Conservation (phyloP, 2,888 invertebrate species). For the Hypolimnas misippus region DNA sequence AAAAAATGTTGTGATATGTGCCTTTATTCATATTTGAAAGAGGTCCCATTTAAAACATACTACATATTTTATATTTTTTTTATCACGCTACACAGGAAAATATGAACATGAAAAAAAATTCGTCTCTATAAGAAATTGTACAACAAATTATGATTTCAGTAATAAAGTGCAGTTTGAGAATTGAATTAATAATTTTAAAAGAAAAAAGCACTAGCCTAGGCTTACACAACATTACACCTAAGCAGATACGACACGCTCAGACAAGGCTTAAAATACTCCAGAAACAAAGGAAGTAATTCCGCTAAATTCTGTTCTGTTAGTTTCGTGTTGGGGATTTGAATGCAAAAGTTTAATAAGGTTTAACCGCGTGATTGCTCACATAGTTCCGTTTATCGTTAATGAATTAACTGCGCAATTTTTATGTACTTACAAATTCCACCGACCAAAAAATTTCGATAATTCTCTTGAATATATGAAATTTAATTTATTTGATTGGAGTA, state of each 20-base stretch:
- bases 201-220: not conserved
- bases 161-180: no score
- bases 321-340: conserved; percentile 20
- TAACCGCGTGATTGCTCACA: conserved; percentile 31
- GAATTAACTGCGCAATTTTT: conserved; percentile 23
- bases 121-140: no score
- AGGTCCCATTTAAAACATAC: not conserved
- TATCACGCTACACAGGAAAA: no score
- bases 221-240: not conserved
- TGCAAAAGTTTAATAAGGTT: conserved; percentile 33
- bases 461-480: not conserved
- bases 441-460: conserved; percentile 13
- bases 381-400: conserved; percentile 20
- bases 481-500: not conserved
- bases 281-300: conserved; percentile 24
- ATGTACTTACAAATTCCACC: conserved; percentile 21
- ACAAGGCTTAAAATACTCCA: conserved; percentile 4
- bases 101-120: no score
- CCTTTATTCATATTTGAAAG: not conserved
- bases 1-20: not conserved
- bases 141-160: no score
- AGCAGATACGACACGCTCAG: not conserved
- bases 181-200: not conserved
- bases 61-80: not conserved
- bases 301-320: conserved; percentile 23